These are phyloP conservation scores for Gymnothorax reevesii DNA, from an alignment of 2,797 vertebrate species.

Conservation along the genomic window DNA sequence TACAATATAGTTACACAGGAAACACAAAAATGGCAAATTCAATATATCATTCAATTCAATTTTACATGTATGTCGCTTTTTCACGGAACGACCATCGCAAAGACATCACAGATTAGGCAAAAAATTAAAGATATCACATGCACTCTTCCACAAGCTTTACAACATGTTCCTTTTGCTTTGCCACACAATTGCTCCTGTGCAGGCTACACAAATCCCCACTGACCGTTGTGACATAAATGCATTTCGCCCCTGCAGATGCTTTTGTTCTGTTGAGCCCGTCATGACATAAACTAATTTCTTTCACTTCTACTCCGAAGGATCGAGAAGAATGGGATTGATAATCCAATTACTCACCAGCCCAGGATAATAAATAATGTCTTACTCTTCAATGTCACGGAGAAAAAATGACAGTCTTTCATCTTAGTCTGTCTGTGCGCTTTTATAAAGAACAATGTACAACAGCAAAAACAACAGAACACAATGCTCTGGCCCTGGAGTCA, in stretches of 20 bases:
- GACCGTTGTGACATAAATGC: too few relatives aligned
- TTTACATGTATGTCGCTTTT: too few relatives aligned
- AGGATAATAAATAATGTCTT: slow-evolving; percentile 31
- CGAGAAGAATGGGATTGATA: slow-evolving; percentile 37
- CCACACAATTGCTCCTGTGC: slow-evolving; percentile 18
- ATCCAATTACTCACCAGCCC: slow-evolving; percentile 9
- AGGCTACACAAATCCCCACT: too few relatives aligned
- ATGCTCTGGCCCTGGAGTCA: slow-evolving; percentile 17
- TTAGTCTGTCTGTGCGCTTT: slow-evolving; percentile 12
- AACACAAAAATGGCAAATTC: slow-evolving; percentile 43
- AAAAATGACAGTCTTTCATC: slow-evolving; percentile 32
- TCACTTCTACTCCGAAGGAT: slow-evolving; percentile 38
- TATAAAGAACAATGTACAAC: neutral
- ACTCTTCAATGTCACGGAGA: neutral
- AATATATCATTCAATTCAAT: slow-evolving; percentile 39
- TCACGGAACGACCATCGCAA: too few relatives aligned
- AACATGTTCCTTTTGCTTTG: slow-evolving; percentile 4
- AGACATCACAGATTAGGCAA: too few relatives aligned
- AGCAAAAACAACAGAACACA: slow-evolving; percentile 36
- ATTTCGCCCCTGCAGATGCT: neutral
- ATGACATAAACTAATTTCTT: slow-evolving; percentile 50
- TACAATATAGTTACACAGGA: slow-evolving; percentile 41
- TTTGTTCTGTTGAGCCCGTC: neutral
- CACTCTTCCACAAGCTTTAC: neutral
- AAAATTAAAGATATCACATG: slow-evolving; percentile 33